Evolutionary conservation across 53 echinoderm and acorn worm genomes (phyloP).

Genomic region (Apostichopus leukothele): DNA sequence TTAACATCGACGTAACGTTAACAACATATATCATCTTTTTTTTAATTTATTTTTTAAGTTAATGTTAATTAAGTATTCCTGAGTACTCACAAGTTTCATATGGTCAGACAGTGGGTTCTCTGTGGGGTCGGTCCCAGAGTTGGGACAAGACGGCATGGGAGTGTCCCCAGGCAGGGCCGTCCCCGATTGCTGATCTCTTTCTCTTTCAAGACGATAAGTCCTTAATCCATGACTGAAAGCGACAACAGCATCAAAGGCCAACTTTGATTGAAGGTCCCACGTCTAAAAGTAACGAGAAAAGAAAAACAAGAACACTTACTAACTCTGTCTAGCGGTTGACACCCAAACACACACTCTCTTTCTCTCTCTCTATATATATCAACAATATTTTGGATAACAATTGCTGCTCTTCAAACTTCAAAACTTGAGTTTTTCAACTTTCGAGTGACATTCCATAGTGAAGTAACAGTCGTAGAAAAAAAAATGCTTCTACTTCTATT

Average conservation of each 20-base stretch:
- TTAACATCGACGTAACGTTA: no score
- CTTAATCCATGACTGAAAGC: slow-evolving; percentile 82
- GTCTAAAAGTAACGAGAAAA: slow-evolving; percentile 1
- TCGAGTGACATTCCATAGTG: no score
- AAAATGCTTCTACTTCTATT: no score
- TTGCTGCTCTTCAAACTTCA: no score
- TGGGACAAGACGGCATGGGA: slow-evolving; percentile 88
- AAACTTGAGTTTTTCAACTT: no score
- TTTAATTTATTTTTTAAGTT: no score
- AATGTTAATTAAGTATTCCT: no score
- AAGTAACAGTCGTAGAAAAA: no score
- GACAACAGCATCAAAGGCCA: slow-evolving; percentile 86
- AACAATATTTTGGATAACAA: no score
- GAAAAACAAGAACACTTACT: background rate
- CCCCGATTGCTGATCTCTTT: slow-evolving; percentile 44
- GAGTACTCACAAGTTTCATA: slow-evolving; percentile 59
- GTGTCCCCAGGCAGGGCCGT: slow-evolving; percentile 91
- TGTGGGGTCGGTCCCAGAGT: slow-evolving; percentile 62
- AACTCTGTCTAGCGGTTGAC: background rate
- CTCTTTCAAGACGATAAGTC: slow-evolving; percentile 66
- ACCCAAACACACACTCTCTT: background rate
- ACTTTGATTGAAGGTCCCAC: slow-evolving; percentile 44
- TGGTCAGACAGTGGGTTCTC: slow-evolving; percentile 60
- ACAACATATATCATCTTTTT: no score
- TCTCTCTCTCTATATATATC: no score